These are phyloP conservation scores for Chaunax sp. DNA, from an alignment of 2,797 vertebrate species.

Conservation along the genomic window DNA sequence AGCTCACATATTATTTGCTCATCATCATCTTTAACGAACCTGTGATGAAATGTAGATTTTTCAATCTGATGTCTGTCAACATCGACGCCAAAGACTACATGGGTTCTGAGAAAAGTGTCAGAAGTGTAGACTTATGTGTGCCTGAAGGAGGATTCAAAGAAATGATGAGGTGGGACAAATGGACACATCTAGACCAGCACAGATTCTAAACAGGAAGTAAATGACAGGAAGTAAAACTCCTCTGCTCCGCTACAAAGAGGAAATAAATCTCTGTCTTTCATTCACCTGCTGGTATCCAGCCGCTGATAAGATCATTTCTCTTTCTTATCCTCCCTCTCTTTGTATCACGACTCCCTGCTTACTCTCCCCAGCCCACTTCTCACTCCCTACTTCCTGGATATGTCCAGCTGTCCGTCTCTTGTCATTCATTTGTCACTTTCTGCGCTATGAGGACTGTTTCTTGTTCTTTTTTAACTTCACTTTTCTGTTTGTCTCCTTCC, in stretches of 20 bases:
- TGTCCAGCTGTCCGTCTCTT: conserved; percentile 41
- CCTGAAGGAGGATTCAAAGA: conserved; percentile 4
- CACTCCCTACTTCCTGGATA: conserved; percentile 27
- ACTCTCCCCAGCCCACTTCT: conserved; percentile 36
- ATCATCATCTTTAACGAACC: no score
- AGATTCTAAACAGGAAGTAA: no score
- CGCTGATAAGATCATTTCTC: conserved; percentile 48
- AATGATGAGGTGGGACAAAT: conserved; percentile 16
- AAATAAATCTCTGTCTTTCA: conserved; percentile 57
- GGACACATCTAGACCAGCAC: conserved; percentile 23
- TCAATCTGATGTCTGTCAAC: no score
- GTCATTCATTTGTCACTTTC: conserved; percentile 52
- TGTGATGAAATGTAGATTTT: no score
- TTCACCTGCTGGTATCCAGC: conserved; percentile 52
- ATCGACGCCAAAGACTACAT: no score
- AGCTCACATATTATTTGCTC: no score
- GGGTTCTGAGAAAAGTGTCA: no score
- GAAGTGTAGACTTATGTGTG: no score
- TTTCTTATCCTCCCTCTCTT: conserved; percentile 39
- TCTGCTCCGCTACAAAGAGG: conserved; percentile 41
- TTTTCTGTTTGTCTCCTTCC: conserved; percentile 36
- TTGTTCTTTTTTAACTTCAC: conserved; percentile 35
- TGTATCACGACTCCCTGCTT: conserved; percentile 27
- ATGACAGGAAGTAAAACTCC: conserved; percentile 39
- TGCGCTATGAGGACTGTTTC: conserved; percentile 11